A percentile compares a stretch with the other conserved stretches of the same genome.
phyloP scores from a whole-genome alignment of 2,888 invertebrate genomes.

The Atherix ibis region DNA sequence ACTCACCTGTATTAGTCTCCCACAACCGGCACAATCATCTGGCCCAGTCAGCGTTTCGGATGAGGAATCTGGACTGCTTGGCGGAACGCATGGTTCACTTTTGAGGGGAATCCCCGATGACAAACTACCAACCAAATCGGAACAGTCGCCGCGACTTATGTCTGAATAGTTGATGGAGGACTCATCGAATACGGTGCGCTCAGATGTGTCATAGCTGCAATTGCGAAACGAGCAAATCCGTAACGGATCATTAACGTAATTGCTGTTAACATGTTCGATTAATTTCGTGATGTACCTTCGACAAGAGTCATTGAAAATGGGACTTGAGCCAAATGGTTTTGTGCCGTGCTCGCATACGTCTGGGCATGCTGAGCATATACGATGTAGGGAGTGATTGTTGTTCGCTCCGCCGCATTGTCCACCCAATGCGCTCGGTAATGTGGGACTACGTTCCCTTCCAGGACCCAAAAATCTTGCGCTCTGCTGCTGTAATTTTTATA shows the following conservation, averaged over 20 bases:
- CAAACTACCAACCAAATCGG: conserved; percentile 25
- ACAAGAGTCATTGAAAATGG: conserved; percentile 28
- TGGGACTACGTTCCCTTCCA: conserved; percentile 33
- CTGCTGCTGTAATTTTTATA: conserved; percentile 35
- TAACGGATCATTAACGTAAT: conserved; percentile 6
- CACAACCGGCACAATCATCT: conserved; percentile 71
- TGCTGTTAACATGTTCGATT: conserved; percentile 8
- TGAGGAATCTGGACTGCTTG: conserved; percentile 32
- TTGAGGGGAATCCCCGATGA: conserved; percentile 28
- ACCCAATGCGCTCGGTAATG: conserved; percentile 29
- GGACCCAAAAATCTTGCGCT: conserved; percentile 36
- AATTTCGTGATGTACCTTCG: conserved; percentile 23
- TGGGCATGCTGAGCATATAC: conserved; percentile 31
- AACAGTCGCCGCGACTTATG: conserved; percentile 25
- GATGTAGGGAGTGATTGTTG: conserved; percentile 31
- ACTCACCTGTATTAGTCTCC: conserved; percentile 51
- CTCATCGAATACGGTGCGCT: conserved; percentile 29
- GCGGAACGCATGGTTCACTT: conserved; percentile 31
- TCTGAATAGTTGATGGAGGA: conserved; percentile 27
- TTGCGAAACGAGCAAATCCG: conserved; percentile 3
- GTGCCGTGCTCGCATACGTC: conserved; percentile 30
- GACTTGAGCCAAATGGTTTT: conserved; percentile 26
- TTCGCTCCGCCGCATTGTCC: conserved; percentile 18
- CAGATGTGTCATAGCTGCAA: conserved; percentile 29
- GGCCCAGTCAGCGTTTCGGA: conserved; percentile 26